Evolutionary conservation across 2,797 vertebrate genomes (phyloP), one percentile per base, ranked within the genome.

Genomic region (Phaenicophaeus curvirostris): DNA sequence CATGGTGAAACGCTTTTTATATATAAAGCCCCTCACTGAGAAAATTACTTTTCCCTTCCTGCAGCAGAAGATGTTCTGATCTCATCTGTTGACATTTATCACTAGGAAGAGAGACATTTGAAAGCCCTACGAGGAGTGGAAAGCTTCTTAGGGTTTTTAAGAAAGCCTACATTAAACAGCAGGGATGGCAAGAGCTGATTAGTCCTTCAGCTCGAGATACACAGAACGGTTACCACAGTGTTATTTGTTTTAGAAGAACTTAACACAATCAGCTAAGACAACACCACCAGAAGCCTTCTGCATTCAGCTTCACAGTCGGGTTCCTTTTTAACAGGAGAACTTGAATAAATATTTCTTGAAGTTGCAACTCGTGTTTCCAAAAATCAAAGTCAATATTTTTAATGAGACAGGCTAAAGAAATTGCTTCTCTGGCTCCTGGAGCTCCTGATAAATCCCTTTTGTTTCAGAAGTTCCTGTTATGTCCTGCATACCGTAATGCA

Each of bases 71-170:
- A 82, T 46, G 61, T 51, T 54, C 71, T 44, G 71, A 88, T 85
- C 71, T 69, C 85, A 13, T 66, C 30, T 88, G 80, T 53, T 91
- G 91, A 89, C 81, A 67, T 79, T 95, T 86, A 31, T 87, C 79
- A 81, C 74, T 53, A 85, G 37, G 76, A 42, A 37, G 23, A 37
- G 72, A 78, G 77, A 68, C 59, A 35, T 35, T 48, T 3, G 11
- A 83, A 82, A 89, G 91, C 77, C 62, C 58, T 28, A 4, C 1
- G 30, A 87, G 72, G 78, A 46, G 18, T 54, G 79, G 15, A 93
- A 95, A 93, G 91, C 93, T 93, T 68, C 94, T 93, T 87, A 91
- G 30, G 83, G 63, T 61, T 39, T 84, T 62, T 58, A 87, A 84
- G 87, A 69, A 93, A 93, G 86, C 78, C 85, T 16, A 23, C 58